Conservation (phyloP, 2,113 vertebrate species). For the Misgurnus anguillicaudatus region DNA sequence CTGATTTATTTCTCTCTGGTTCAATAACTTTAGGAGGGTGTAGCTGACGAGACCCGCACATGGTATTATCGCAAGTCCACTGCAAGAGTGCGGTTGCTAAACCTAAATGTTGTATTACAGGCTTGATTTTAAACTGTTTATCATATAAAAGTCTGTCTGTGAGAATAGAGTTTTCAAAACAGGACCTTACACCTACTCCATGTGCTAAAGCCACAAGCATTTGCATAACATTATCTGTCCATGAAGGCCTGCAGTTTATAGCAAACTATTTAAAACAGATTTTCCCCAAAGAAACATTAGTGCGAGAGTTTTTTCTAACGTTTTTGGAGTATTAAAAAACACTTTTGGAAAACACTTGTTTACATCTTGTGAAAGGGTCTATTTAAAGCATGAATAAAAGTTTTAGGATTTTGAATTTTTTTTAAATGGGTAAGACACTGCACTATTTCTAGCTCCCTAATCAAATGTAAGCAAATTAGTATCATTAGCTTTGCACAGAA, state of each 20-base stretch:
- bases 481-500: too few relatives aligned
- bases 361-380: too few relatives aligned
- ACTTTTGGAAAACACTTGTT: too few relatives aligned
- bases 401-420: too few relatives aligned
- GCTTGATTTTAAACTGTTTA: too few relatives aligned
- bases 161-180: background rate
- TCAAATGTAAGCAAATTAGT: too few relatives aligned
- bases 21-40: constrained; percentile 56
- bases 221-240: constrained; percentile 10
- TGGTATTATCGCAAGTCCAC: background rate
- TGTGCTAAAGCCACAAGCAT: background rate
- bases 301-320: background rate
- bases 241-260: background rate
- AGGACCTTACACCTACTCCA: constrained; percentile 12
- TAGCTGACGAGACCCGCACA: constrained; percentile 14
- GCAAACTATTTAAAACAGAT: background rate
- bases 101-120: background rate
- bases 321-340: background rate
- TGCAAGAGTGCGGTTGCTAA: background rate
- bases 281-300: background rate
- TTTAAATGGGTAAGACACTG: too few relatives aligned
- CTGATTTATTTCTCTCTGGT: constrained; percentile 58
- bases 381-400: too few relatives aligned
- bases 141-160: background rate
- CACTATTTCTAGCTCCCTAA: too few relatives aligned